Percentiles rank a stretch among this genome's conserved stretches.
Conservation (phyloP, 1,140 invertebrate species). For the Sipha flava region DNA sequence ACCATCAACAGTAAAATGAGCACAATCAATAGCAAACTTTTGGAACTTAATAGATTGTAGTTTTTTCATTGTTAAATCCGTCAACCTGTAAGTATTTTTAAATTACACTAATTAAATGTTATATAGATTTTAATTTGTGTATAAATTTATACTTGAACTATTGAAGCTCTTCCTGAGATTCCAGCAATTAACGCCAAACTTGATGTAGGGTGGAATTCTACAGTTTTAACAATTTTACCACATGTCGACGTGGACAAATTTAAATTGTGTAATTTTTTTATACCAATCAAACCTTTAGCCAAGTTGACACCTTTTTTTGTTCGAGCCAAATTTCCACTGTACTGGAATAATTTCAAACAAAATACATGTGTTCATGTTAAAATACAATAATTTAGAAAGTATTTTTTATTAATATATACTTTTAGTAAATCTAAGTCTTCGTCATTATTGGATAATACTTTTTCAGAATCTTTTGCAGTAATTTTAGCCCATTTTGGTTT, state of each 20-base stretch:
- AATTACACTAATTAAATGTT: no score
- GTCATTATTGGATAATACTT: background rate
- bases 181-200: constrained; percentile 77
- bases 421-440: constrained; percentile 51
- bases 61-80: constrained; percentile 71
- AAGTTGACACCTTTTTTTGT: constrained; percentile 40
- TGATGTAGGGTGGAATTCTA: constrained; percentile 80
- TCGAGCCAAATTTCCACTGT: constrained; percentile 39
- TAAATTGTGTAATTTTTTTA: constrained; percentile 61
- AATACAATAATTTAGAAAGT: background rate
- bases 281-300: constrained; percentile 49
- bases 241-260: constrained; percentile 62
- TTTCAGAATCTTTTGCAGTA: constrained; percentile 40
- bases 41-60: constrained; percentile 67
- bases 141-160: constrained; percentile 61
- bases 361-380: no score
- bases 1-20: constrained; percentile 63
- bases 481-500: constrained; percentile 66
- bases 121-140: no score
- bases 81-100: constrained; percentile 54
- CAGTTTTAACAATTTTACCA: constrained; percentile 54
- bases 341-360: constrained; percentile 34
- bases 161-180: constrained; percentile 56
- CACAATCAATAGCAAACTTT: constrained; percentile 60
- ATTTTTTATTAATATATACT: constrained; percentile 39